Percentiles rank a stretch among this genome's conserved stretches.
Conservation (phyloP, 2,888 invertebrate genomes). For the Trissolcus japonicus region DNA sequence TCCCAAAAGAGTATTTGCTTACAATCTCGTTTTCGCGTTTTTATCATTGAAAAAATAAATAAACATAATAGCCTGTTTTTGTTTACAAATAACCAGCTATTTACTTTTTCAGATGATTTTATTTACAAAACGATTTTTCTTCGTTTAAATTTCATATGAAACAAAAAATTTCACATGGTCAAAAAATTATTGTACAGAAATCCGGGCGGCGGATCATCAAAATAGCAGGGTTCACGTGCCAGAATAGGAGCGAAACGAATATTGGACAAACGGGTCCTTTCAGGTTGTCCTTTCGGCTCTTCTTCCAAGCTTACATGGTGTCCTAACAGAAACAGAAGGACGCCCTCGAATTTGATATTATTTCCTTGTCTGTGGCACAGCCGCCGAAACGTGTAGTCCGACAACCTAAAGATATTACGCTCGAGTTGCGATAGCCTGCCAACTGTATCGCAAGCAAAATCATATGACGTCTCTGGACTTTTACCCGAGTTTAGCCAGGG, state of each 20-base stretch:
- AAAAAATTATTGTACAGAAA: background rate
- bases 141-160: background rate
- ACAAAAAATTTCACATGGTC: background rate
- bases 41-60: too few species aligned
- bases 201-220: slow-evolving; percentile 10
- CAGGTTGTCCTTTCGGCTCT: slow-evolving; percentile 37
- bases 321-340: slow-evolving; percentile 62
- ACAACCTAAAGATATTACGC: slow-evolving; percentile 69
- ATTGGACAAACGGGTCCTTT: slow-evolving; percentile 35
- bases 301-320: slow-evolving; percentile 58
- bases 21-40: too few species aligned
- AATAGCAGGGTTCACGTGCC: slow-evolving; percentile 31
- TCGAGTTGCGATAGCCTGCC: slow-evolving; percentile 69
- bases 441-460: slow-evolving; percentile 71
- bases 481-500: slow-evolving; percentile 71
- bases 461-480: slow-evolving; percentile 68
- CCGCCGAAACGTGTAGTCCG: slow-evolving; percentile 49
- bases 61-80: too few species aligned
- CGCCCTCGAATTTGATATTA: slow-evolving; percentile 45
- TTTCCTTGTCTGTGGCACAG: slow-evolving; percentile 55
- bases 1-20: too few species aligned
- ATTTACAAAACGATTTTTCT: too few species aligned
- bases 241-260: slow-evolving; percentile 30
- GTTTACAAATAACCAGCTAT: too few species aligned
- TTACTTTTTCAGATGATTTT: too few species aligned